Evolutionary conservation across 1,140 invertebrate species (phyloP).

Genomic region (Nixonia krombeini): DNA sequence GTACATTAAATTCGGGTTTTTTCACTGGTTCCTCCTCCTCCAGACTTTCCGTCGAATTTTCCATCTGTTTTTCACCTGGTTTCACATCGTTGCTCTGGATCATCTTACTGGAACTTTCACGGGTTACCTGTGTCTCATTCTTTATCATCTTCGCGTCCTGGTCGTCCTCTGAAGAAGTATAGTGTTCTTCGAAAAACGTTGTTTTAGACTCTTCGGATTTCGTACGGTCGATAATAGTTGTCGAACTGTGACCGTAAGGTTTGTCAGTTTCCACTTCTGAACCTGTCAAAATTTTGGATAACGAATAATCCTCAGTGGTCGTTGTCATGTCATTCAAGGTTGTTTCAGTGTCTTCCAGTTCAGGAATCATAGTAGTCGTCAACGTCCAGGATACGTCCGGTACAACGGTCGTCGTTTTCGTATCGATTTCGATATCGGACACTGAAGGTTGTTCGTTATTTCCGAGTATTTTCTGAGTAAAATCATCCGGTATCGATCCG

Average conservation of each 20-base stretch:
- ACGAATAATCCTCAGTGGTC: not conserved
- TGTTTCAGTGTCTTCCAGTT: constrained; percentile 9
- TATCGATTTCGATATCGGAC: not conserved
- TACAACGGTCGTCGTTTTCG: constrained; percentile 14
- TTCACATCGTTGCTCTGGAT: not conserved
- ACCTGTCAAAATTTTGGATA: constrained; percentile 1
- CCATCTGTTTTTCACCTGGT: not conserved
- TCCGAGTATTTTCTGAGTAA: constrained; percentile 49
- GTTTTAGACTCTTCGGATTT: not conserved
- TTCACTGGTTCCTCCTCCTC: too few species aligned
- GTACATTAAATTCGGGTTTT: not conserved
- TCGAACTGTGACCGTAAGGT: too few species aligned
- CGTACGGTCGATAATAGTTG: constrained; percentile 8
- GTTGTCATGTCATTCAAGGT: constrained; percentile 22
- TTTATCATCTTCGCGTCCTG: constrained; percentile 5
- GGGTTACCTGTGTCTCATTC: not conserved
- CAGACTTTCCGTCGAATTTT: too few species aligned
- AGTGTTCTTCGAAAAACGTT: not conserved
- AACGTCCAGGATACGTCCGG: constrained; percentile 32
- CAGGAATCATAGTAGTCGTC: constrained; percentile 4
- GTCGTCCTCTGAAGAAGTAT: constrained; percentile 1
- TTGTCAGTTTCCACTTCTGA: too few species aligned
- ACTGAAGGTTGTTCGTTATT: constrained; percentile 31
- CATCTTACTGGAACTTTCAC: not conserved
- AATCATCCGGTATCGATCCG: constrained; percentile 38